These are phyloP conservation scores for Rhagoletis zephyria DNA, from an alignment of 1,140 invertebrate genomes.

Conservation along the genomic window DNA sequence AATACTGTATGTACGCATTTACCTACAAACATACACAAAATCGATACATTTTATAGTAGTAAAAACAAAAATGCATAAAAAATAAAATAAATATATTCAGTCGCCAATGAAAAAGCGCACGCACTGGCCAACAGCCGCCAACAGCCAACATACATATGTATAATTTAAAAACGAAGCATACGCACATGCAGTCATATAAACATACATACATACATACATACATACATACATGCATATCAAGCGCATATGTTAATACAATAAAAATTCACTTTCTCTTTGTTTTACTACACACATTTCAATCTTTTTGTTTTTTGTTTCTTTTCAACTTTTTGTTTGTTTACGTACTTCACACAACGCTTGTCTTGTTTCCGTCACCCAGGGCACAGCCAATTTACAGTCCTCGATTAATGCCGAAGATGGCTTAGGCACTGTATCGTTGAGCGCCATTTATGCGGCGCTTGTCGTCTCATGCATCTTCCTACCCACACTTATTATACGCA, in stretches of 20 bases:
- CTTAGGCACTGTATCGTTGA: slow-evolving; percentile 86
- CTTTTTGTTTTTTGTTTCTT: slow-evolving; percentile 32
- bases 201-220: no score
- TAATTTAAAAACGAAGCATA: background rate
- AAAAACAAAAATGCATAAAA: background rate
- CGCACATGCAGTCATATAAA: background rate
- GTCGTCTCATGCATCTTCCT: slow-evolving; percentile 94
- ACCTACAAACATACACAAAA: no score
- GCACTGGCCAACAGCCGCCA: background rate
- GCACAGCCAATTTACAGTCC: slow-evolving; percentile 90
- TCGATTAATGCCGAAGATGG: slow-evolving; percentile 89
- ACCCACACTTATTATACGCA: slow-evolving; percentile 89
- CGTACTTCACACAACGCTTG: background rate
- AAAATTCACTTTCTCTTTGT: slow-evolving; percentile 42
- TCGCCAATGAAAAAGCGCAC: background rate
- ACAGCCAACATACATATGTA: background rate
- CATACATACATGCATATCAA: no score
- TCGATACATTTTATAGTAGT: background rate
- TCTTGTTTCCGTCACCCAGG: slow-evolving; percentile 72
- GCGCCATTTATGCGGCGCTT: slow-evolving; percentile 89
- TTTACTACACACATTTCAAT: background rate
- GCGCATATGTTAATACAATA: slow-evolving; percentile 4
- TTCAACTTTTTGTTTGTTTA: background rate
- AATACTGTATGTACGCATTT: background rate
- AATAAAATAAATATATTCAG: background rate